Percentiles rank a stretch among this genome's conserved stretches.
Conservation (phyloP, 2,113 vertebrate genomes). For the Sylvietta virens region DNA sequence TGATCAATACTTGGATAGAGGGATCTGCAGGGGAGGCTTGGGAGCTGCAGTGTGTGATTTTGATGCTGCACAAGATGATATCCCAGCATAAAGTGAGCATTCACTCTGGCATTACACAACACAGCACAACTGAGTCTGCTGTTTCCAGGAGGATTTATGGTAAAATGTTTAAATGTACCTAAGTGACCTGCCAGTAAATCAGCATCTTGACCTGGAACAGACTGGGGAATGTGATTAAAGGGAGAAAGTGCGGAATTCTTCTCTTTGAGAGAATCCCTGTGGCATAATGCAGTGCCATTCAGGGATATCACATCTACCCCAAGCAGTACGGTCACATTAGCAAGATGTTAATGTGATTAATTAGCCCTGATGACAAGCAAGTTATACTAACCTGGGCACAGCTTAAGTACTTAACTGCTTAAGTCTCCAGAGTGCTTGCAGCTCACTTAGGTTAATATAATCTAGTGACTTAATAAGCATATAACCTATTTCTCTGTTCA, state of each 20-base stretch:
- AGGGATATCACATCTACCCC: neutral
- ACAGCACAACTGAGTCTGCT: neutral
- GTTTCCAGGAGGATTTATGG: neutral
- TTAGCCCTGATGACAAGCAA: conserved; percentile 40
- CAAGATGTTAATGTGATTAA: conserved; percentile 40
- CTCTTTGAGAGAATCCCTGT: neutral
- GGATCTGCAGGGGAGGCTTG: neutral
- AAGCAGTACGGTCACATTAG: conserved; percentile 7
- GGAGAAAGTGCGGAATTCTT: neutral
- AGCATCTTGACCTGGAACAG: neutral
- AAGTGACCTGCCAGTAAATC: conserved; percentile 4
- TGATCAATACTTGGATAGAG: neutral
- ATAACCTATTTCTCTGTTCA: conserved; percentile 37
- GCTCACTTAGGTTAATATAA: conserved; percentile 35
- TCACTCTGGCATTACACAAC: neutral
- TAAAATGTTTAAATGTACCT: neutral
- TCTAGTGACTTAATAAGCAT: conserved; percentile 40
- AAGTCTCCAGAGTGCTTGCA: conserved; percentile 26
- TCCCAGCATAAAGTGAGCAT: neutral
- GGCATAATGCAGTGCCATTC: neutral
- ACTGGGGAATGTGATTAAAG: neutral
- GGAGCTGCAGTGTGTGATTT: neutral
- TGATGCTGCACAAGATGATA: neutral
- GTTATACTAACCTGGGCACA: conserved; percentile 40
- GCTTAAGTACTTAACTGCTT: conserved; percentile 30